Evolutionary conservation across 1,140 invertebrate species (phyloP), one percentile per base, ranked within the genome.

Genomic region (Drosophila navojoa): DNA sequence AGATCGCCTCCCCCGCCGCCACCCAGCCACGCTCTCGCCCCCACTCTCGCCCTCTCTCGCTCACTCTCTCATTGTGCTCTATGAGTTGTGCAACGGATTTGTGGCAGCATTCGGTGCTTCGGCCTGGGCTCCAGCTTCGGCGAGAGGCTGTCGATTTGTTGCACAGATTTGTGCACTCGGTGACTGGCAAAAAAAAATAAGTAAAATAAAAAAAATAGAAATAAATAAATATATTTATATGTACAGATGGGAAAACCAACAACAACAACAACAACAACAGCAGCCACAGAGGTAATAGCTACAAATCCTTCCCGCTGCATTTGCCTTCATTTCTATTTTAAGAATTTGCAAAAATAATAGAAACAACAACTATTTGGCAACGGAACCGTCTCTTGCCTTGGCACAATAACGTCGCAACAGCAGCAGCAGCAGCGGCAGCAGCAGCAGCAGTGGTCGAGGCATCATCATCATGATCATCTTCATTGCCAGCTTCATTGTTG

Each of bases 311-410:
- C 55, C 60, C 55, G 42, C 13, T 32, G 42, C 45, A 35, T 45
- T 58, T 68, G 44, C 55, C 64, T 74, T 74, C 68, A 70, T 74
- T 81, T 79, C 76, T 84, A 85, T 87, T 86, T 87, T 59, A 82
- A 89, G 79, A 86, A 87, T 71, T 59, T 25, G 25, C 16, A 32
- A 47, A 63, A 69, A 66, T 75, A 22, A 49, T 49, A 13, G 47
- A 29, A 52, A 32, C 29, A 54, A 54, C 52, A 54, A 79, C 72
- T 76, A 87, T 86, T 86, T 86, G 82, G 82, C 76, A 81, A 85
- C 81, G 71, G 73, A 57, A 74, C 71, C 52, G 71, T 86, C 82
- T 89, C 82, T 86, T 86, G 81, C 82, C 82, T 87, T 87, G 82
- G 82, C 82, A 87, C 84, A 89, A 87, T 87, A 86, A 89, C 72